Conservation (phyloP, 2,888 invertebrate genomes). For the Rosalia funebris region DNA sequence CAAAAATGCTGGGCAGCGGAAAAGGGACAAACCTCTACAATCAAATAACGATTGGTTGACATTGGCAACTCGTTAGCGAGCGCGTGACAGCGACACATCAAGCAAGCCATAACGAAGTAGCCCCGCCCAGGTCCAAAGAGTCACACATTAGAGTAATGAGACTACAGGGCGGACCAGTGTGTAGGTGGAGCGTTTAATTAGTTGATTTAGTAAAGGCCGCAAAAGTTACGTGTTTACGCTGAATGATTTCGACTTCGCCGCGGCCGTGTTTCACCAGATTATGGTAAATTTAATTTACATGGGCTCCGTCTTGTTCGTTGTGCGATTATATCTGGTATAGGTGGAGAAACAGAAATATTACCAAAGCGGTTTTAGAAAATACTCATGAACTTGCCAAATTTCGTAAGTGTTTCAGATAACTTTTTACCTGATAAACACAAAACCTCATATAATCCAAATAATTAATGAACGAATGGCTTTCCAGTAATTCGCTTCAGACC, state of each 20-base stretch:
- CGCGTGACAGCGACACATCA: constrained; percentile 60
- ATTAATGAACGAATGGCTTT: too few relatives aligned
- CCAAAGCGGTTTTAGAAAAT: too few relatives aligned
- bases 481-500: too few relatives aligned
- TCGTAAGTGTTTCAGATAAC: too few relatives aligned
- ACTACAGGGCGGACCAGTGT: constrained; percentile 53
- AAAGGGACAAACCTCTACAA: constrained; percentile 45
- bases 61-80: constrained; percentile 44
- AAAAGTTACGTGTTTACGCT: constrained; percentile 15
- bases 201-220: constrained; percentile 51
- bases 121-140: constrained; percentile 55
- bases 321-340: constrained; percentile 27
- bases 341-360: not conserved
- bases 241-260: constrained; percentile 5
- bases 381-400: too few relatives aligned
- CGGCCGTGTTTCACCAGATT: constrained; percentile 31
- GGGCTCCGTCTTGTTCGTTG: constrained; percentile 33
- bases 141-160: constrained; percentile 61
- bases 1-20: constrained; percentile 25
- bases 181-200: constrained; percentile 63
- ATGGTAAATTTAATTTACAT: constrained; percentile 43
- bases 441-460: too few relatives aligned
- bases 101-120: constrained; percentile 47
- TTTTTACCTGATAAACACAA: too few relatives aligned
- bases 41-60: constrained; percentile 53